Conservation (phyloP, 1,140 invertebrate species). For the Diachasmimorpha longicaudata region DNA sequence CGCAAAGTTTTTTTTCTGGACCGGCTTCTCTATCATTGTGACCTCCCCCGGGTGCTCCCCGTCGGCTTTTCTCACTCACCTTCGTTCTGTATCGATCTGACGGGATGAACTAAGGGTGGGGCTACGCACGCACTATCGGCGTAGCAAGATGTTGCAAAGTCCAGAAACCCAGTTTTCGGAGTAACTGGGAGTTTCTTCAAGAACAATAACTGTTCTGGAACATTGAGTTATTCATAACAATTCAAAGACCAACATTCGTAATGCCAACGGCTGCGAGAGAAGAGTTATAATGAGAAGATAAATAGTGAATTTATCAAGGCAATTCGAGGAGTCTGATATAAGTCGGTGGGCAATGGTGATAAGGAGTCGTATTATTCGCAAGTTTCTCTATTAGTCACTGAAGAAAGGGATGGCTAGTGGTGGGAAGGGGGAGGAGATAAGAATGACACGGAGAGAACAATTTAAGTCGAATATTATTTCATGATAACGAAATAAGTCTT, state of each 20-base stretch:
- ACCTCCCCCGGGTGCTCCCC: neutral
- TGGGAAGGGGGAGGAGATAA: neutral
- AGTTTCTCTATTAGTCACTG: neutral
- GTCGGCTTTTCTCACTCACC: neutral
- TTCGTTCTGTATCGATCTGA: neutral
- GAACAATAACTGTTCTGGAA: neutral
- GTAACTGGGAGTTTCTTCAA: neutral
- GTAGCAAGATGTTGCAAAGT: neutral
- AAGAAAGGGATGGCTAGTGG: neutral
- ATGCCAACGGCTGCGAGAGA: neutral
- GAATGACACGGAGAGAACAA: neutral
- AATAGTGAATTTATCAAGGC: neutral
- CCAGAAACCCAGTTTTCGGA: neutral
- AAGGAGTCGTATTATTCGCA: neutral
- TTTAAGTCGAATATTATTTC: neutral
- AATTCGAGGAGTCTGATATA: neutral
- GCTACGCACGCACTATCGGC: neutral
- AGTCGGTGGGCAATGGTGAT: neutral
- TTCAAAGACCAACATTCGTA: neutral
- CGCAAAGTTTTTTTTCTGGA: too few species aligned
- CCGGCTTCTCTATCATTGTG: neutral
- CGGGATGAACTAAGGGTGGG: neutral
- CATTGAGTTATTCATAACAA: neutral
- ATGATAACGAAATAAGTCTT: neutral
- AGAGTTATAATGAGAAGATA: conserved; percentile 12